These are phyloP conservation scores for Stramonita haemastoma DNA, from an alignment of 2,888 invertebrate genomes.

Conservation along the genomic window DNA sequence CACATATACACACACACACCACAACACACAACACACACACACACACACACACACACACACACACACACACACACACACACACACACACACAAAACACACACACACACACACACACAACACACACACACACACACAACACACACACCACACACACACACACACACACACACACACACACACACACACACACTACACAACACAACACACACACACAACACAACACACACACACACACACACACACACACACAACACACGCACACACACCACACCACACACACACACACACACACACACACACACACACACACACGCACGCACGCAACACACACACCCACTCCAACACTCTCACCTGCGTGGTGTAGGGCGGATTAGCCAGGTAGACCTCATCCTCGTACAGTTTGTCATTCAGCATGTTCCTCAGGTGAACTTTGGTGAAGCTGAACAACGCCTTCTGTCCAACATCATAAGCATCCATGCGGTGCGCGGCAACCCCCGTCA, in stretches of 20 bases:
- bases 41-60: background rate
- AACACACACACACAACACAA: too few relatives aligned
- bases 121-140: background rate
- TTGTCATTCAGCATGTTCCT: conserved; percentile 90
- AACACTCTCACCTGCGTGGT: conserved; percentile 90
- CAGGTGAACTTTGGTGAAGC: conserved; percentile 83
- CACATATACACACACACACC: background rate
- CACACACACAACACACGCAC: background rate
- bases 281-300: background rate
- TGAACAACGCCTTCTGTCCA: conserved; percentile 75
- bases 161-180: background rate
- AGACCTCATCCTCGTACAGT: conserved; percentile 90
- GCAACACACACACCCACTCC: background rate
- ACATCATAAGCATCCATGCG: conserved; percentile 86
- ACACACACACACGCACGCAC: background rate
- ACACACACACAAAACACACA: background rate
- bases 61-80: background rate
- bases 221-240: background rate
- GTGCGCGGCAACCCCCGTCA: background rate
- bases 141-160: background rate
- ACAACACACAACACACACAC: background rate
- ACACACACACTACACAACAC: background rate
- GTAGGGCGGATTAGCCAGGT: conserved; percentile 92
- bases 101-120: background rate
- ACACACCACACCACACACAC: background rate